phyloP scores from a whole-genome alignment of 2,888 invertebrate genomes.

The Xanthostigma xanthostigma region DNA sequence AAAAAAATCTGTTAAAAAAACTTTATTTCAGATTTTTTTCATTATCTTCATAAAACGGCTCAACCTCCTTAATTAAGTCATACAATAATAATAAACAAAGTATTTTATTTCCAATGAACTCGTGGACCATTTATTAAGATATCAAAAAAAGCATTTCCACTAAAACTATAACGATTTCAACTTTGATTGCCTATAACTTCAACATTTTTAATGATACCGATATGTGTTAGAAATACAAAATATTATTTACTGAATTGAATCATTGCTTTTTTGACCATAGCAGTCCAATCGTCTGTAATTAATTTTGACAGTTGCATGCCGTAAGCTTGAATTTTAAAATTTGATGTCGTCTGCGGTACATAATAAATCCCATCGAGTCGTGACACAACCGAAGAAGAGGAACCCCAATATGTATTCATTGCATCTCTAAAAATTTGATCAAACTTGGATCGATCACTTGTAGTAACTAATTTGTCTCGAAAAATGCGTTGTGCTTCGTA shows the following conservation, averaged over 20 bases:
- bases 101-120: no score
- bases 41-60: no score
- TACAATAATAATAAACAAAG: neutral
- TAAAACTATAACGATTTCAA: no score
- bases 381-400: conserved; percentile 13
- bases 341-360: conserved; percentile 16
- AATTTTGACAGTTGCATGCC: conserved; percentile 16
- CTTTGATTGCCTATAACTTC: no score
- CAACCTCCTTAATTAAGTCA: no score
- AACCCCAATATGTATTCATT: conserved; percentile 26
- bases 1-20: no score
- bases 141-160: no score
- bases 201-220: no score
- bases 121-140: no score
- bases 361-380: conserved; percentile 18
- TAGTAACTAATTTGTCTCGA: conserved; percentile 51
- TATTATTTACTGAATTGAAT: conserved; percentile 45
- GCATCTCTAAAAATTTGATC: conserved; percentile 42
- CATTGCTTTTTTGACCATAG: conserved; percentile 43
- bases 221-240: no score
- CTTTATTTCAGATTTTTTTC: no score
- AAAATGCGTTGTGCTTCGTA: conserved; percentile 67
- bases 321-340: conserved; percentile 9
- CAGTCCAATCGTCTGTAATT: conserved; percentile 44
- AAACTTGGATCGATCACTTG: conserved; percentile 49